Base-by-base conservation (phyloP, 2,113 vertebrate species). In the Salvelinus fontinalis region DNA sequence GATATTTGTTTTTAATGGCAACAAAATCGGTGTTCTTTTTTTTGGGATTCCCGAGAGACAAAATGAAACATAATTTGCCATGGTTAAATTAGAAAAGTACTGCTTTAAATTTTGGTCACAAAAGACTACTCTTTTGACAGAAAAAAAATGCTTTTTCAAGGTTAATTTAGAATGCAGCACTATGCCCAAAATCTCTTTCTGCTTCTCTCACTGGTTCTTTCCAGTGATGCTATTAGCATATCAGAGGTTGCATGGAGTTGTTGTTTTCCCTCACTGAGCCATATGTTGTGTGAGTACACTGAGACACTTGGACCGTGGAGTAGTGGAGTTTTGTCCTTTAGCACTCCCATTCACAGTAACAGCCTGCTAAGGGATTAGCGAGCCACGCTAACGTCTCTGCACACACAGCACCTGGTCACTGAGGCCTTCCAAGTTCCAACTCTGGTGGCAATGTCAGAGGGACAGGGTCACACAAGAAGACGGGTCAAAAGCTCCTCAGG, bases 291-390 rank as follows among this genome's bases (percentile, higher is more conserved):
- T 34, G 67, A 64, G 67, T 59, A 57, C 34, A 39, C 72, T 70
- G 24, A 67, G 72, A 26, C 49, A 79, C 75, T 78, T 76, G 79
- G 77, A 77, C 73, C 71, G 16, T 14, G 67, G 66, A 69, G 71
- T 13, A 16, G 59, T 67, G 77, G 60, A 73, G 62, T 82, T 78
- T 64, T 83, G 75, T 83, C 75, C 86, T 79, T 79, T 79, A 76
- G 73, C 79, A 70, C 67, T 64, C 78, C 49, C 26, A 24, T 73
- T 68, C 67, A 68, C 67, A 68, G 67, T 62, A 31, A 68, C 74
- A 75, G 68, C 49, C 76, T 59, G 80, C 71, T 20, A 22, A 68
- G 60, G 68, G 75, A 75, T 80, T 75, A 59, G 54, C 54, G 31
- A 59, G 57, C 48, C 24, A 27, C 26, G 44, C 54, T 65, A 49